phyloP scores from a whole-genome alignment of 1,140 invertebrate genomes.

The Piezodorus guildinii region DNA sequence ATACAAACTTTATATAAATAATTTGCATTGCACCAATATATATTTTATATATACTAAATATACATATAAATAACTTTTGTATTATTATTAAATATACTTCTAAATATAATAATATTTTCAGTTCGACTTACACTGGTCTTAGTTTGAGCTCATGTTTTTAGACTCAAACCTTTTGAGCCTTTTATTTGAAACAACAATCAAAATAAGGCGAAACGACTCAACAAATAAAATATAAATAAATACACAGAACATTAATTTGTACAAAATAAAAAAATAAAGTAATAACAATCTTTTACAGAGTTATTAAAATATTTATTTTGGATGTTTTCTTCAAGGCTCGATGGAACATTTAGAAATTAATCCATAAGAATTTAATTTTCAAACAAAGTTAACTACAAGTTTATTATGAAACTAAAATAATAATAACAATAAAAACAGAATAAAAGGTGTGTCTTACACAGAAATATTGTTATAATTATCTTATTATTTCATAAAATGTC shows the following conservation, averaged over 20 bases:
- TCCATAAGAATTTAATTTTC: too few relatives aligned
- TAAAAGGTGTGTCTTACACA: too few relatives aligned
- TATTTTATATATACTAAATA: conserved; percentile 9
- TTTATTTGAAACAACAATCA: neutral
- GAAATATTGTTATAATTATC: too few relatives aligned
- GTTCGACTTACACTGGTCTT: neutral
- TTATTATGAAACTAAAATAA: too few relatives aligned
- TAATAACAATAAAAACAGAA: too few relatives aligned
- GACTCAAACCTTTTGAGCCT: neutral
- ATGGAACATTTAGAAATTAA: too few relatives aligned
- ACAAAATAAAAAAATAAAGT: neutral
- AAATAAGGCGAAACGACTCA: neutral
- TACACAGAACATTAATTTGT: neutral
- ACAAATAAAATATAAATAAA: neutral
- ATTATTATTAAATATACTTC: neutral
- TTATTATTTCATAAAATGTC: too few relatives aligned
- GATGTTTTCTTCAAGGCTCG: too few relatives aligned
- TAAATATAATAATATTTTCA: neutral
- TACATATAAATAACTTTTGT: conserved; percentile 11
- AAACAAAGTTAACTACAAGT: too few relatives aligned
- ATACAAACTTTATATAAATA: neutral
- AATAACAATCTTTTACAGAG: neutral
- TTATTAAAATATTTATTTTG: neutral
- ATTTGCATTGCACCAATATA: conserved; percentile 7
- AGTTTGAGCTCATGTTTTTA: neutral